Evolutionary conservation across 92 coral and sea anemone species (phyloP), one percentile per base, ranked within the genome.

Genomic region (Epizoanthus illoricatus): DNA sequence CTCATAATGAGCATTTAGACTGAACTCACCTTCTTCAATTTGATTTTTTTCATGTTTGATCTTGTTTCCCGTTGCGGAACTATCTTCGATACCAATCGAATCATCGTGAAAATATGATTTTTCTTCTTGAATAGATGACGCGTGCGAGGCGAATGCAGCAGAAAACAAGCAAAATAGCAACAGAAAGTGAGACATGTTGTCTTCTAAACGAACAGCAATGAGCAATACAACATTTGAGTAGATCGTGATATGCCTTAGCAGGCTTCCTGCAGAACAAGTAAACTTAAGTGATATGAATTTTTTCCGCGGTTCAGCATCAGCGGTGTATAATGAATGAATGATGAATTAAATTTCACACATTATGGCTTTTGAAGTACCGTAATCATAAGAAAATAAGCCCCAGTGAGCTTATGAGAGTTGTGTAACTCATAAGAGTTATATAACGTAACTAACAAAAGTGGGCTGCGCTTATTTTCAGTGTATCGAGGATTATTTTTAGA

Each of bases 251-350:
- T 68, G 10, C 15, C 71, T 36, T 18, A 66, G 24, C 49, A 67
- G 16, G n/a, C 47, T 7, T 33, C 39, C 70, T 65, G 72, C 4
- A 36, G 17, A 67, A 0, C 16, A 65, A 65, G 69, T 67, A 36
- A 24, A 5, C 11, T 36, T 13, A 67, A 23, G 56, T 52, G 56
- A 67, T 15, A 67, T 4, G 4, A 41, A 0, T 23, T 13, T 68
- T 68, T 68, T 68, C 73, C 73, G 73, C 73, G 39, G 39, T 68
- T 39, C 21, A 18, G 42, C 42, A 36, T 28, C 71, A 66, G 8
- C 52, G 45, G 11, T 68, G 73, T 39, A 16, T 16, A 39, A 33
- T 52, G 16, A 68, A 68, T 68, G 73, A 66, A 66, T 36, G 47
- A 36, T 66, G 19, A 68, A 39, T 16, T 15, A 68, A 7, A 17